Evolutionary conservation across 2,888 invertebrate genomes (phyloP), one percentile per base, ranked within the genome.

Genomic region (Tinea pellionella): DNA sequence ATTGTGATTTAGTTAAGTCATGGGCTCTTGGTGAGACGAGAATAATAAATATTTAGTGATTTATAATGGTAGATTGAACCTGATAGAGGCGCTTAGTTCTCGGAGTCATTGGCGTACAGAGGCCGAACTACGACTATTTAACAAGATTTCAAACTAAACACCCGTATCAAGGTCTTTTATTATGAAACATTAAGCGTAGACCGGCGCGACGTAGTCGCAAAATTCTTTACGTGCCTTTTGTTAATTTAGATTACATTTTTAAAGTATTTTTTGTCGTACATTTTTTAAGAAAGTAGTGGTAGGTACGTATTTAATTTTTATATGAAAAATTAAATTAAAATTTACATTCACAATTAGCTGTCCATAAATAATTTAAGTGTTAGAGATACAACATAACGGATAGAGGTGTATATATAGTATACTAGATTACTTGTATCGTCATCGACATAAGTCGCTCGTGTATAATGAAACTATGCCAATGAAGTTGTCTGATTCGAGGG

Each of bases 171-270:
- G 76, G 77, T 67, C 67, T 59, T 42, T 64, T 43, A 61, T 78
- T 73, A 70, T 68, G 71, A 77, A 77, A 78, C 70, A 71, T 70
- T 66, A 70, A 72, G 66, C 65, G 71, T 72, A 15, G 47, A 67
- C 73, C 74, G 75, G 75, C 70, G 65, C 63, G 65, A 64, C 68
- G 41, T 41, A 12, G 41, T 41, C 47, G 47, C 47, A 47, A 47
- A 47, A 37, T 37, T 47, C 47, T 47, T 47, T 47, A 47, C 47
- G 47, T 47, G 47, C 13, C 47, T 16, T n/a, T 47, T 47, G 47
- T 47, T 47, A 47, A 47, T 47, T 47, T 47, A 4, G 4, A 37
- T 37, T 37, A 2, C 2, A 37, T 37, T 37, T 37, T 37, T 37
- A 37, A 37, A 37, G 2, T 37, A 37, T 6, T 37, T 37, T 37